Conservation (phyloP, 2,888 invertebrate species). For the Pasiphila rectangulata region DNA sequence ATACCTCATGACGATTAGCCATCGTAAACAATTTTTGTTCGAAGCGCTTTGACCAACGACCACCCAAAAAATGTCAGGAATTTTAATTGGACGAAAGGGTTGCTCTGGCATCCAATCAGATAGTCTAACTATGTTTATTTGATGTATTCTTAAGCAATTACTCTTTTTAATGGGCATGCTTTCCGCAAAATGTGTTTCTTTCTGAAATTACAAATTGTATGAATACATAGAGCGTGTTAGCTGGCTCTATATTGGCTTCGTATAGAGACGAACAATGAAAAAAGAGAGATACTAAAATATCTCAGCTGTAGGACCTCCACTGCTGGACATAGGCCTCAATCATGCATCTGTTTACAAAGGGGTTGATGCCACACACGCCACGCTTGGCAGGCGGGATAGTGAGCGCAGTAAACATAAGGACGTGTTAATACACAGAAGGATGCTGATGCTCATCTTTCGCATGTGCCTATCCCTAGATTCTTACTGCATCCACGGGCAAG, state of each 20-base stretch:
- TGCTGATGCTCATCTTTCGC: too few relatives aligned
- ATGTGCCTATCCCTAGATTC: too few relatives aligned
- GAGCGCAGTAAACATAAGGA: too few relatives aligned
- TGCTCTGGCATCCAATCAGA: slow-evolving; percentile 52
- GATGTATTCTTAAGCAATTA: slow-evolving; percentile 42
- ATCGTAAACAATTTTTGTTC: neutral
- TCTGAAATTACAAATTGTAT: slow-evolving; percentile 17
- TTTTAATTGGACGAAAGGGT: slow-evolving; percentile 59
- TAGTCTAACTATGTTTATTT: slow-evolving; percentile 48
- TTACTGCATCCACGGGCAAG: too few relatives aligned
- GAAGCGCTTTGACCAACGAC: slow-evolving; percentile 8
- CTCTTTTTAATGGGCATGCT: slow-evolving; percentile 30
- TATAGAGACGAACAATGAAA: neutral
- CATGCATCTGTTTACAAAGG: too few relatives aligned
- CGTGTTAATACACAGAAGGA: too few relatives aligned
- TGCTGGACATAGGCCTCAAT: neutral
- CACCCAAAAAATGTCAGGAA: slow-evolving; percentile 44
- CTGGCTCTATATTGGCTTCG: too few relatives aligned
- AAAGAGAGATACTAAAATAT: too few relatives aligned
- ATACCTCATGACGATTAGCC: neutral
- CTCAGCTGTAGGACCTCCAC: too few relatives aligned
- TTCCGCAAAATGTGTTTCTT: slow-evolving; percentile 25
- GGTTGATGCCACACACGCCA: too few relatives aligned
- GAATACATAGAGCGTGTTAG: neutral
- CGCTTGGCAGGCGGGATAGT: too few relatives aligned